phyloP scores from a whole-genome alignment of 92 coral and sea anemone species.

The Porites lobata region DNA sequence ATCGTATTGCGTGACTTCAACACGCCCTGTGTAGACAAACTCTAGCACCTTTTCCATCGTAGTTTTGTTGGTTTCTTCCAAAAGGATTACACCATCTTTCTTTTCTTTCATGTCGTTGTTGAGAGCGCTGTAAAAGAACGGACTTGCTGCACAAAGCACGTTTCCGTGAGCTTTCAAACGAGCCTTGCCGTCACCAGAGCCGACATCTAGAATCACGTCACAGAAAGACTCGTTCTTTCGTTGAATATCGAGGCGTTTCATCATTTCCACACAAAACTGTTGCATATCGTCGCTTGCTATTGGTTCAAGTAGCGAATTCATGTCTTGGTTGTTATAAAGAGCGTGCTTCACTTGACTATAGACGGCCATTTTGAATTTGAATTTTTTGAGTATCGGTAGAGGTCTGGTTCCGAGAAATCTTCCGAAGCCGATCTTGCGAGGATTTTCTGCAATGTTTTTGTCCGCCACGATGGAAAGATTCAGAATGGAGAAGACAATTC shows the following conservation, averaged over 20 bases:
- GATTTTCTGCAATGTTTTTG: too few species aligned
- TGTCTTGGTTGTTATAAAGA: too few species aligned
- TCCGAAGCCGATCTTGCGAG: too few species aligned
- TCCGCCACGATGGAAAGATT: too few species aligned
- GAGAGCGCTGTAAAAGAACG: slow-evolving; percentile 60
- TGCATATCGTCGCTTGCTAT: too few species aligned
- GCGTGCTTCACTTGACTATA: too few species aligned
- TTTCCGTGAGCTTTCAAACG: slow-evolving; percentile 68
- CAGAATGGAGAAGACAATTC: too few species aligned
- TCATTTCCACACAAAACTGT: not conserved
- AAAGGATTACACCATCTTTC: slow-evolving; percentile 36
- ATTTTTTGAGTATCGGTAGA: too few species aligned
- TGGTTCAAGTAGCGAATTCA: too few species aligned
- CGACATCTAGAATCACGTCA: slow-evolving; percentile 54
- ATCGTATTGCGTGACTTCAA: not conserved
- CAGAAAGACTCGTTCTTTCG: slow-evolving; percentile 29
- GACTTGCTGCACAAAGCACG: slow-evolving; percentile 79
- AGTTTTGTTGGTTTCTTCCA: slow-evolving; percentile 44
- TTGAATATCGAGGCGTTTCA: slow-evolving; percentile 16
- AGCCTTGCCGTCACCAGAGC: slow-evolving; percentile 15
- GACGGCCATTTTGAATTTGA: too few species aligned
- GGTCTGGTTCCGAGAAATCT: too few species aligned
- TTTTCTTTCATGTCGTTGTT: slow-evolving; percentile 57
- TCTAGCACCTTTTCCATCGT: slow-evolving; percentile 47
- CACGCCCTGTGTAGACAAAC: slow-evolving; percentile 16